phyloP scores from a whole-genome alignment of 2,888 invertebrate species.

The Beris morrisii region DNA sequence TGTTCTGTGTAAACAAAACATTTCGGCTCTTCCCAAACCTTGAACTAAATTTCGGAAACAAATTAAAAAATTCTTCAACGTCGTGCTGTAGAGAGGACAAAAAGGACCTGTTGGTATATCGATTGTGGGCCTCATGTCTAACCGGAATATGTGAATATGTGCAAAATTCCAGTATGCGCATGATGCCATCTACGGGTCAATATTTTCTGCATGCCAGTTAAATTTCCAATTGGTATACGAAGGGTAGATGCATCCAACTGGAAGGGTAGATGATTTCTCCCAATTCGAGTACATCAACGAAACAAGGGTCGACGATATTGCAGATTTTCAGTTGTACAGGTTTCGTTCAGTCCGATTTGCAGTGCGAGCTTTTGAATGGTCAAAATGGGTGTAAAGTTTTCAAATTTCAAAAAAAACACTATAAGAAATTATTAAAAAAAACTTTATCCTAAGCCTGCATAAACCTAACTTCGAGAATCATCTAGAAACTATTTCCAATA shows the following conservation, averaged over 20 bases:
- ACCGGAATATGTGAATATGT: neutral
- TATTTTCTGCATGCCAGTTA: neutral
- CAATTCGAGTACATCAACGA: neutral
- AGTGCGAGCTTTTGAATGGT: too few relatives aligned
- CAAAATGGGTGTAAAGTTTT: too few relatives aligned
- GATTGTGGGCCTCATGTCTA: slow-evolving; percentile 2
- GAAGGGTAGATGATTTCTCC: neutral
- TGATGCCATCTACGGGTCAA: slow-evolving; percentile 25
- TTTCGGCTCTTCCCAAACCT: slow-evolving; percentile 44
- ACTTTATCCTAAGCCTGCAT: too few relatives aligned
- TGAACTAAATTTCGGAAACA: slow-evolving; percentile 53
- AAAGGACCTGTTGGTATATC: slow-evolving; percentile 23
- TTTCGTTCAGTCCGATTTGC: slow-evolving; percentile 7
- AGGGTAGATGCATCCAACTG: slow-evolving; percentile 15
- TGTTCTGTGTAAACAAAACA: slow-evolving; percentile 2
- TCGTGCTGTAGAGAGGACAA: neutral
- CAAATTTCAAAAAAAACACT: too few relatives aligned
- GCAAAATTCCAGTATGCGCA: neutral
- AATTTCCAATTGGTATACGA: neutral
- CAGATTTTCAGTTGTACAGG: neutral
- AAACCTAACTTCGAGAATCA: too few relatives aligned
- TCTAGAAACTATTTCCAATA: too few relatives aligned
- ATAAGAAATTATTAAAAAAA: too few relatives aligned
- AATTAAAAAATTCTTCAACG: slow-evolving; percentile 54
- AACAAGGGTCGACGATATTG: slow-evolving; percentile 16